Percentiles rank a stretch among this genome's conserved stretches.
Conservation (phyloP, 2,113 vertebrate genomes). For the Neogale vison region DNA sequence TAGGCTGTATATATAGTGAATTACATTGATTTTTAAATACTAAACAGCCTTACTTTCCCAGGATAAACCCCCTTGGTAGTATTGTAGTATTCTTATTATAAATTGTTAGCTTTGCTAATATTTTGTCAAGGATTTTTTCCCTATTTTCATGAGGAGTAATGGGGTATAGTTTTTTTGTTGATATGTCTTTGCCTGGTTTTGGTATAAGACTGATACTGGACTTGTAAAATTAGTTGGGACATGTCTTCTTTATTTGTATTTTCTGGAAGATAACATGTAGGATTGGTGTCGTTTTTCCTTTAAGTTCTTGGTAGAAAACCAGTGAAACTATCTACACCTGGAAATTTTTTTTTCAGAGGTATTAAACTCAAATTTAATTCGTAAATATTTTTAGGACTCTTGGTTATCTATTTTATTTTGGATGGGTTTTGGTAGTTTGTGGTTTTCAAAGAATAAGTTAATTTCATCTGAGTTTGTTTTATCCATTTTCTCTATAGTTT, state of each 20-base stretch:
- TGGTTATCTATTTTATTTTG: neutral
- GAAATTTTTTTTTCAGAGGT: neutral
- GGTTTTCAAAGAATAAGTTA: neutral
- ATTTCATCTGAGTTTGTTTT: neutral
- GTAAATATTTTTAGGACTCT: neutral
- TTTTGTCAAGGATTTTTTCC: neutral
- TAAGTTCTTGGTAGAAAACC: neutral
- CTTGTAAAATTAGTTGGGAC: neutral
- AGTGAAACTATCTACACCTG: neutral
- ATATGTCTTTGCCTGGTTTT: neutral
- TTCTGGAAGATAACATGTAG: neutral
- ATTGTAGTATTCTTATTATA: neutral
- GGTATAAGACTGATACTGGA: neutral
- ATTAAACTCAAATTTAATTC: neutral
- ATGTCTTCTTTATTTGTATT: neutral
- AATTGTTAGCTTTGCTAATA: neutral
- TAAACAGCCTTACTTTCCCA: neutral
- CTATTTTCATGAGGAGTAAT: neutral
- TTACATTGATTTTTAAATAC: neutral
- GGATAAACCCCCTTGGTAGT: neutral
- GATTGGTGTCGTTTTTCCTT: neutral
- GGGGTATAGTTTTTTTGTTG: neutral
- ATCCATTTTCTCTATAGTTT: neutral
- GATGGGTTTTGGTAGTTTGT: neutral
- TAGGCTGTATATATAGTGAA: neutral